These are phyloP conservation scores for Aphelinus atriplicis DNA, from an alignment of 1,140 invertebrate genomes.

Conservation along the genomic window DNA sequence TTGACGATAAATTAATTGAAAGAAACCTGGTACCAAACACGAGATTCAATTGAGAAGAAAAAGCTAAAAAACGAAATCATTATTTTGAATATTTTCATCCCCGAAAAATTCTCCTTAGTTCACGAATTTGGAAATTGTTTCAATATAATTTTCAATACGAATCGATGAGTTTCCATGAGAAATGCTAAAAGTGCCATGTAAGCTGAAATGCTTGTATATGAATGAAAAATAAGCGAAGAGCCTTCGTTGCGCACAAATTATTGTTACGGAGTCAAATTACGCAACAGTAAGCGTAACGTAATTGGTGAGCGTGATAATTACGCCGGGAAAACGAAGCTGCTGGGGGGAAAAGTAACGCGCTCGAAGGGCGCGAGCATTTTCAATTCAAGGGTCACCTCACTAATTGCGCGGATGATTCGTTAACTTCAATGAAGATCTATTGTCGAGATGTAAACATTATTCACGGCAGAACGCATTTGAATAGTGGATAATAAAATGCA, in stretches of 20 bases:
- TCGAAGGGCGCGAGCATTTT: constrained; percentile 14
- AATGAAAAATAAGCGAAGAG: constrained; percentile 20
- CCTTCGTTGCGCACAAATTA: background rate
- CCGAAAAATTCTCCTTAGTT: no score
- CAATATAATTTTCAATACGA: no score
- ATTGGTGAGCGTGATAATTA: constrained; percentile 38
- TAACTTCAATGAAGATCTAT: constrained; percentile 17
- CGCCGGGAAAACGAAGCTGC: constrained; percentile 12
- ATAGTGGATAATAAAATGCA: no score
- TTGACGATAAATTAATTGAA: no score
- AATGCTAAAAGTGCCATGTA: background rate
- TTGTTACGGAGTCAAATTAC: constrained; percentile 5
- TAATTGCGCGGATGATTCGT: constrained; percentile 40
- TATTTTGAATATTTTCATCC: no score
- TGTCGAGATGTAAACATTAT: background rate
- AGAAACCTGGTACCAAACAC: no score
- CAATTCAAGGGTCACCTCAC: constrained; percentile 22
- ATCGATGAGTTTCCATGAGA: no score
- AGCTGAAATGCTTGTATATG: background rate
- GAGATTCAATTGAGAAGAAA: no score
- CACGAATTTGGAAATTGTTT: no score
- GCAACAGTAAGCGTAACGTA: constrained; percentile 21
- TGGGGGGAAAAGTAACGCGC: constrained; percentile 18
- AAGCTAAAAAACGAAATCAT: no score
- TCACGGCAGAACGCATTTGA: background rate